Evolutionary conservation across 1,140 invertebrate species (phyloP).

Genomic region (Saccostrea glomerata): DNA sequence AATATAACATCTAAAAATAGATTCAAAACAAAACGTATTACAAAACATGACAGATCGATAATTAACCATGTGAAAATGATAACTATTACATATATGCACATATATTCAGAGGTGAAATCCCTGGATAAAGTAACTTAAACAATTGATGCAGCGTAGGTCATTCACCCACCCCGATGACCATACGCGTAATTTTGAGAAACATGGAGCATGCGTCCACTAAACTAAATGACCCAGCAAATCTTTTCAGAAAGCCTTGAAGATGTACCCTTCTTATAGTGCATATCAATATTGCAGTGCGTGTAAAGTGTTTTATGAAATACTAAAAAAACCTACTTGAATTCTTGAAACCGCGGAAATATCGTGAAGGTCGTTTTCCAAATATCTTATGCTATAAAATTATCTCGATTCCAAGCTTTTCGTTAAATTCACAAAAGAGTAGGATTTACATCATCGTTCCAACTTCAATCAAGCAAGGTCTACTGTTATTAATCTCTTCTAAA

Average conservation of each 20-base stretch:
- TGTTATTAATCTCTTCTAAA: background rate
- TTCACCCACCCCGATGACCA: background rate
- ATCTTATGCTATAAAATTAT: background rate
- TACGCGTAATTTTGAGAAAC: background rate
- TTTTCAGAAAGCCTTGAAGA: background rate
- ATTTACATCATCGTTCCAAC: background rate
- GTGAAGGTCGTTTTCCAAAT: background rate
- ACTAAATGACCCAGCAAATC: background rate
- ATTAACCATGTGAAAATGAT: background rate
- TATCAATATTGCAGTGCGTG: background rate
- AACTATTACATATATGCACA: background rate
- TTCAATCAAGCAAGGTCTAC: background rate
- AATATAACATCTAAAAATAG: conserved; percentile 11
- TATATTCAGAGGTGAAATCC: background rate
- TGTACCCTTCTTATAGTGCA: background rate
- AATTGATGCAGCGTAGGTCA: background rate
- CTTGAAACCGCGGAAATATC: conserved; percentile 23
- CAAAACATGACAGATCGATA: background rate
- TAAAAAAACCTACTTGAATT: background rate
- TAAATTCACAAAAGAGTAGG: background rate
- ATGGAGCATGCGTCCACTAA: background rate
- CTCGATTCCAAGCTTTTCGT: background rate
- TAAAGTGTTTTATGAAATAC: background rate
- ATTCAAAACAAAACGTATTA: conserved; percentile 3
- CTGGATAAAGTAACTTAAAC: background rate